These are phyloP conservation scores for Paracyclopina nana DNA, from an alignment of 1,140 invertebrate species.

Conservation along the genomic window DNA sequence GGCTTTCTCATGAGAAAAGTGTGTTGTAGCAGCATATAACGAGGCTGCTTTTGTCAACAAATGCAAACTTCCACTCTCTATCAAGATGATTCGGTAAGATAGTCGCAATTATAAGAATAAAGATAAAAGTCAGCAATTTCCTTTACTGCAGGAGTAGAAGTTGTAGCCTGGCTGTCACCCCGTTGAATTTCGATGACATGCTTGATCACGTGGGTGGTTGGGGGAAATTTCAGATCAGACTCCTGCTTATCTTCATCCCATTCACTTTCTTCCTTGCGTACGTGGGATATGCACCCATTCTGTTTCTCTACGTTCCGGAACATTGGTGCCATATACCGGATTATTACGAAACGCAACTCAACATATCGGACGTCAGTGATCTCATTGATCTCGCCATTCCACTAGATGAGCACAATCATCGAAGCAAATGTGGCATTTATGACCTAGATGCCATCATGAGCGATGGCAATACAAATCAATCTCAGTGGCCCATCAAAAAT, in stretches of 20 bases:
- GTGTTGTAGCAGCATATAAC: too few species aligned
- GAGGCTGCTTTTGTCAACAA: too few species aligned
- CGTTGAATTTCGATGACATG: slow-evolving; percentile 3
- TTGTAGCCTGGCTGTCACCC: too few species aligned
- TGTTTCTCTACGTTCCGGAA: neutral
- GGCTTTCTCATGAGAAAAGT: too few species aligned
- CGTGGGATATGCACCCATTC: neutral
- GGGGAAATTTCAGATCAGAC: neutral
- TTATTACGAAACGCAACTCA: too few species aligned
- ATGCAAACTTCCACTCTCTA: too few species aligned
- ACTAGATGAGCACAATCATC: neutral
- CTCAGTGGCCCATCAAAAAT: neutral
- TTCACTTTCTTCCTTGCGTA: neutral
- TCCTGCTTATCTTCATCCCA: neutral
- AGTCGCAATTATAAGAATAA: too few species aligned
- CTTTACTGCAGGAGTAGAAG: too few species aligned
- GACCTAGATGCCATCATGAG: neutral
- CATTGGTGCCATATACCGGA: neutral
- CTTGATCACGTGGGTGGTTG: neutral
- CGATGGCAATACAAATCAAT: neutral
- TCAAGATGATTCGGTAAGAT: too few species aligned
- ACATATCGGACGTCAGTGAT: too few species aligned
- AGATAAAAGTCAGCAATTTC: too few species aligned
- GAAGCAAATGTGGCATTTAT: neutral
- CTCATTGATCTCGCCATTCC: too few species aligned